Conservation (phyloP, 53 echinoderm and acorn worm genomes). For the Holothuria scabra region DNA sequence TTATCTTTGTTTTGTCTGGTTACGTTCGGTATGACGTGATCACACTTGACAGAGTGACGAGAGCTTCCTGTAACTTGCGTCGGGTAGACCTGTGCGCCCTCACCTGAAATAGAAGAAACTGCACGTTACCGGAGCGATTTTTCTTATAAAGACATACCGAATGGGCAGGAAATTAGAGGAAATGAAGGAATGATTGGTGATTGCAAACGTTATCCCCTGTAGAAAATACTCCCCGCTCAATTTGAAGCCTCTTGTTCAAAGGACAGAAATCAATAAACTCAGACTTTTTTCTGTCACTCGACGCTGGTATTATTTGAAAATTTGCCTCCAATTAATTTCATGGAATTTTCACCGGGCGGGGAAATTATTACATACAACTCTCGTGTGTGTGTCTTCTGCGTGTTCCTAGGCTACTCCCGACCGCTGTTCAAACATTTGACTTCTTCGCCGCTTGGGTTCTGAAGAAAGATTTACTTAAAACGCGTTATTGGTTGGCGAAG, state of each 20-base stretch:
- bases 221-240: conserved; percentile 43
- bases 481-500: conserved; percentile 28
- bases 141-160: background rate
- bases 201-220: conserved; percentile 32
- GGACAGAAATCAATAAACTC: conserved; percentile 27
- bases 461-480: conserved; percentile 42
- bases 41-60: no score
- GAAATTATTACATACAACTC: conserved; percentile 33
- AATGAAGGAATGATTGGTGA: conserved; percentile 64
- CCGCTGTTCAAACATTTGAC: conserved; percentile 43
- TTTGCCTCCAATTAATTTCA: conserved; percentile 45
- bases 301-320: conserved; percentile 40
- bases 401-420: conserved; percentile 41
- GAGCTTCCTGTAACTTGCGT: no score
- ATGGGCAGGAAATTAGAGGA: conserved; percentile 68
- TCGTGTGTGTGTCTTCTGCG: conserved; percentile 18
- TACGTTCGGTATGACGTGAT: no score
- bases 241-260: conserved; percentile 25
- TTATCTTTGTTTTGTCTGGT: no score
- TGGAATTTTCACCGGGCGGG: conserved; percentile 27
- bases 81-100: no score
- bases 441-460: conserved; percentile 17
- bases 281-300: conserved; percentile 27
- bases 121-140: conserved; percentile 25
- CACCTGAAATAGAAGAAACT: background rate